Evolutionary conservation across 2,113 vertebrate genomes (phyloP).

Genomic region (Verasper variegatus): DNA sequence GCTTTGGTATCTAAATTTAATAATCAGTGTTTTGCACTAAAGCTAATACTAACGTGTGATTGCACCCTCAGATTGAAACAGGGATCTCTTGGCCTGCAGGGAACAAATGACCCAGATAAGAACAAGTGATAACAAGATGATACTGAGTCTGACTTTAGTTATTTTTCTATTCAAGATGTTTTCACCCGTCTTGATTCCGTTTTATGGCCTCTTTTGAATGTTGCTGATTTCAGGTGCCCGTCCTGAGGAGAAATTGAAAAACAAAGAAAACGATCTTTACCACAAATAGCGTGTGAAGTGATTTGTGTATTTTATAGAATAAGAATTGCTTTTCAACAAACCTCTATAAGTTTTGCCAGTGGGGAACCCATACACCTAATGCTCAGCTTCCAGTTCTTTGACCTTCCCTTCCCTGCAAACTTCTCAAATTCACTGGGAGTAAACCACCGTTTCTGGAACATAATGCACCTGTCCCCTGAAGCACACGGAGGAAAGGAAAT

Average conservation of each 20-base stretch:
- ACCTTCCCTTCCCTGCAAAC: conserved; percentile 53
- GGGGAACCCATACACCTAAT: conserved; percentile 63
- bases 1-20: neutral
- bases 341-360: conserved; percentile 68
- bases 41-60: conserved; percentile 47
- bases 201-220: neutral
- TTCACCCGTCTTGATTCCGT: neutral
- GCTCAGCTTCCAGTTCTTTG: conserved; percentile 75
- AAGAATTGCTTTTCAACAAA: conserved; percentile 25
- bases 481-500: neutral
- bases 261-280: too few species aligned
- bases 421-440: conserved; percentile 69
- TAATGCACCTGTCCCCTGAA: conserved; percentile 72
- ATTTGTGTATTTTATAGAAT: neutral
- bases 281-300: neutral
- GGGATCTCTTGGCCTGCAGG: conserved; percentile 28
- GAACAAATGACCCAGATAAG: neutral
- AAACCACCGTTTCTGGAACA: conserved; percentile 50
- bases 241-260: neutral
- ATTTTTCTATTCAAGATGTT: neutral
- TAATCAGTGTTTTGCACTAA: neutral
- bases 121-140: neutral
- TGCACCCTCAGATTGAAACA: neutral
- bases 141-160: neutral
- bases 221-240: conserved; percentile 36